Conservation (phyloP, 2,797 vertebrate species). For the Pyrocephalus nanus region DNA sequence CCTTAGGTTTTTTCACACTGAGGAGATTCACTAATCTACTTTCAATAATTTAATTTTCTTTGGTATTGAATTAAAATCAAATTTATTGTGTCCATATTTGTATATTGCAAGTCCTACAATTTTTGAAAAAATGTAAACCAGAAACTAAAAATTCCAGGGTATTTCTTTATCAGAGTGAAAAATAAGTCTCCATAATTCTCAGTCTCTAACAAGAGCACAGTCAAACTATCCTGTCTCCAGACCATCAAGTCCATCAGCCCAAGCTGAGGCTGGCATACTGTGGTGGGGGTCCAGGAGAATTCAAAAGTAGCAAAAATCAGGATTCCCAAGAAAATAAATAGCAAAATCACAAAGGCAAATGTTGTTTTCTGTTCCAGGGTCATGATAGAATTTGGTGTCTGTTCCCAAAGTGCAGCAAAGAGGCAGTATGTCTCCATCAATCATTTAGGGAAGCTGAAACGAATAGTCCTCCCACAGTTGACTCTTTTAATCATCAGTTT, state of each 20-base stretch:
- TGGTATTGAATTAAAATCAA: background rate
- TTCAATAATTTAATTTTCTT: background rate
- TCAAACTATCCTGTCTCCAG: conserved; percentile 89
- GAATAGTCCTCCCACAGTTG: conserved; percentile 61
- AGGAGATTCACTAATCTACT: background rate
- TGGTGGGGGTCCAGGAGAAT: conserved; percentile 85
- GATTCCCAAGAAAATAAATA: conserved; percentile 86
- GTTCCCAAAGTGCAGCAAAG: conserved; percentile 69
- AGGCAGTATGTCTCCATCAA: conserved; percentile 81
- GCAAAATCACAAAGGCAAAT: conserved; percentile 84
- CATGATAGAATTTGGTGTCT: conserved; percentile 71
- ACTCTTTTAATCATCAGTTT: conserved; percentile 75
- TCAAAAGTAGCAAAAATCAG: conserved; percentile 84
- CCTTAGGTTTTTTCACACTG: background rate
- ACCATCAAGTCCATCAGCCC: conserved; percentile 84
- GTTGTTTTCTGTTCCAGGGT: conserved; percentile 88
- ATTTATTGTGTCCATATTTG: background rate
- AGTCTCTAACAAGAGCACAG: conserved; percentile 77
- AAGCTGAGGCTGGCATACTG: conserved; percentile 87
- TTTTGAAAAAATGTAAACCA: background rate
- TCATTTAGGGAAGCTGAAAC: conserved; percentile 74
- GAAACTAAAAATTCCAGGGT: background rate
- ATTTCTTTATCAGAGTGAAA: background rate
- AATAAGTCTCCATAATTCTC: background rate
- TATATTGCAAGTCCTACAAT: background rate